Base-by-base conservation (phyloP, 2,888 invertebrate genomes). In the Campaea margaritaria region DNA sequence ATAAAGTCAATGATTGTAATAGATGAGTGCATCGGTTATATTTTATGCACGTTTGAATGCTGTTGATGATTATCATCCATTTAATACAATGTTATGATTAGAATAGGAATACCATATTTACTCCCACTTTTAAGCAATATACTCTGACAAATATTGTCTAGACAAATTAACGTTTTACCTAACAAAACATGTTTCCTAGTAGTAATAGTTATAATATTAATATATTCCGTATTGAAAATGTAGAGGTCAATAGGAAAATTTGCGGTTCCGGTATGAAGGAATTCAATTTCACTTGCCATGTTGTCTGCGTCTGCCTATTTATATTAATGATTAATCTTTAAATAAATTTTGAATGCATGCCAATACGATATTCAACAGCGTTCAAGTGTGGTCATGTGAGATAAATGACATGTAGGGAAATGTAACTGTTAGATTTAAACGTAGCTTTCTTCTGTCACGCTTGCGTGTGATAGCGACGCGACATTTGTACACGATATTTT, bases 381-480 rank as follows among this genome's bases (percentile, higher is more conserved):
- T 77, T 78, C 70, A 76, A 76, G 74, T 71, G 63, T 75, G 74
- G 70, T 62, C 64, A 47, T 39, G 59, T 27, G 28, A 65, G 57
- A 64, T 70, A 73, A 62, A 64, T 65, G 69, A 69, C 65, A 54
- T 61, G 67, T 79, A 78, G 72, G 64, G 73, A 76, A 79, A 76
- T 80, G 79, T 80, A 69, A 78, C 68, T 80, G 76, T 78, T 81
- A 82, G 78, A 76, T 74, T 74, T 75, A 73, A 70, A 71, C 64
- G 73, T 81, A 80, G 74, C 70, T 70, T 75, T 73, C 74, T 76
- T 76, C 66, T 67, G 72, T 73, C 83, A 82, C 78, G 87, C 87
- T 87, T 87, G 76, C 86, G 85, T 89, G 83, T 86, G 81, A 75
- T 84, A 81, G 79, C 65, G 16, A 42, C 10, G 34, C 11, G 0